phyloP scores from a whole-genome alignment of 2,888 invertebrate species.

The Alloscopus bannaensis region DNA sequence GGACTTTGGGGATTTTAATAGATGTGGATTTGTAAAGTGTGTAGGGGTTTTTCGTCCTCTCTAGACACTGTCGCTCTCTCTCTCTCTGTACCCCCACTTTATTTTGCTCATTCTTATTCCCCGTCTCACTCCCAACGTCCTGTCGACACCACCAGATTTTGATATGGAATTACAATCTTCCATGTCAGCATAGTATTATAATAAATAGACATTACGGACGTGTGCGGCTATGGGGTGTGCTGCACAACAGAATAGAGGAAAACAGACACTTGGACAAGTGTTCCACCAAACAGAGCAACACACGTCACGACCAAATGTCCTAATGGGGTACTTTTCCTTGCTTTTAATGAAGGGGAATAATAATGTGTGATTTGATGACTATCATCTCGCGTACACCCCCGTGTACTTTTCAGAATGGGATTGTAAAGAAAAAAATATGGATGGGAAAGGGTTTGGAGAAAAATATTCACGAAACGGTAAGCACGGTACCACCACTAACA shows the following conservation, averaged over 20 bases:
- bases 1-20: too few relatives aligned
- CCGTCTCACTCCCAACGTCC: not conserved
- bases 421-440: too few relatives aligned
- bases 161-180: conserved; percentile 63
- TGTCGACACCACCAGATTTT: conserved; percentile 12
- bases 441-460: too few relatives aligned
- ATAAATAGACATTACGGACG: conserved; percentile 41
- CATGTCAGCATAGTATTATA: conserved; percentile 56
- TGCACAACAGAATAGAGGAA: conserved; percentile 1
- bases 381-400: conserved; percentile 19
- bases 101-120: too few relatives aligned
- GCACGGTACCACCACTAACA: conserved; percentile 7
- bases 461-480: too few relatives aligned
- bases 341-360: conserved; percentile 29
- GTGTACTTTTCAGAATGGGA: not conserved
- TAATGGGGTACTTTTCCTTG: conserved; percentile 23
- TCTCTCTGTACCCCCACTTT: too few relatives aligned
- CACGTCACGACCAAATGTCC: conserved; percentile 27
- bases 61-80: conserved; percentile 5
- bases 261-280: conserved; percentile 68
- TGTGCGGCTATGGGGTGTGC: not conserved
- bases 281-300: conserved; percentile 50
- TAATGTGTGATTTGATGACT: conserved; percentile 30
- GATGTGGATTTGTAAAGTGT: too few relatives aligned
- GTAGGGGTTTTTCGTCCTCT: too few relatives aligned